Percentiles rank a stretch among this genome's conserved stretches.
Evolutionary conservation across 2,113 vertebrate genomes (phyloP).

Genomic region (Microtus oregoni): DNA sequence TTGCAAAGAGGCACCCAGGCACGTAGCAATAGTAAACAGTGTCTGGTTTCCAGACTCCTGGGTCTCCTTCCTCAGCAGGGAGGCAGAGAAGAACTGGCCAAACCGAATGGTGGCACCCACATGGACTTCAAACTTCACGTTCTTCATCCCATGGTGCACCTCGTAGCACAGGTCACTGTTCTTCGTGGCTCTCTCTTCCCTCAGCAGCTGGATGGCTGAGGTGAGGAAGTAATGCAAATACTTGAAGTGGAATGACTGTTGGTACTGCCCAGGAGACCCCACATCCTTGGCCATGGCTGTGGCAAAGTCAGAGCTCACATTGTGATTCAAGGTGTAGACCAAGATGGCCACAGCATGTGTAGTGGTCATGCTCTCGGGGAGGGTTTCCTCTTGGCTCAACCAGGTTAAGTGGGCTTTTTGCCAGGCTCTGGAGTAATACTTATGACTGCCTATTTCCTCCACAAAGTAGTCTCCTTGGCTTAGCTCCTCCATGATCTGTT

Average conservation of each 20-base stretch:
- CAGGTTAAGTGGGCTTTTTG: slow-evolving; percentile 39
- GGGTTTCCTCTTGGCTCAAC: background rate
- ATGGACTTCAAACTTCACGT: rapidly evolving
- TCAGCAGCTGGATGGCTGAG: slow-evolving; percentile 83
- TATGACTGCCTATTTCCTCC: slow-evolving; percentile 74
- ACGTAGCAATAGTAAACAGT: slow-evolving; percentile 81
- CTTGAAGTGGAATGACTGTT: slow-evolving; percentile 80
- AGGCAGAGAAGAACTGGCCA: slow-evolving; percentile 83
- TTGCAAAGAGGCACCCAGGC: slow-evolving; percentile 80
- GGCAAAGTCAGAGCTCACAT: slow-evolving; percentile 69
- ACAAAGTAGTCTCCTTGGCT: slow-evolving; percentile 78
- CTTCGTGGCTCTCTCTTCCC: background rate
- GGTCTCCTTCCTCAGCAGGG: slow-evolving; percentile 65
- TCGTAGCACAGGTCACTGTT: slow-evolving; percentile 47
- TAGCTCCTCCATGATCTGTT: slow-evolving; percentile 78
- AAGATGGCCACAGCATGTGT: slow-evolving; percentile 54
- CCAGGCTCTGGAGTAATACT: slow-evolving; percentile 63
- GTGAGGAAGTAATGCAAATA: slow-evolving; percentile 87
- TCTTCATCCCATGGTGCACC: slow-evolving; percentile 75
- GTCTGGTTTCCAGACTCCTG: slow-evolving; percentile 77
- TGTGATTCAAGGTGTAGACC: slow-evolving; percentile 38
- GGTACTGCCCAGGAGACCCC: slow-evolving; percentile 76
- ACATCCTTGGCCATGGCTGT: slow-evolving; percentile 73
- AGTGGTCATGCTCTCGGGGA: slow-evolving; percentile 32
- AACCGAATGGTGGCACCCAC: slow-evolving; percentile 78